Conservation (phyloP, 1,140 invertebrate species). For the Meloidogyne floridensis region DNA sequence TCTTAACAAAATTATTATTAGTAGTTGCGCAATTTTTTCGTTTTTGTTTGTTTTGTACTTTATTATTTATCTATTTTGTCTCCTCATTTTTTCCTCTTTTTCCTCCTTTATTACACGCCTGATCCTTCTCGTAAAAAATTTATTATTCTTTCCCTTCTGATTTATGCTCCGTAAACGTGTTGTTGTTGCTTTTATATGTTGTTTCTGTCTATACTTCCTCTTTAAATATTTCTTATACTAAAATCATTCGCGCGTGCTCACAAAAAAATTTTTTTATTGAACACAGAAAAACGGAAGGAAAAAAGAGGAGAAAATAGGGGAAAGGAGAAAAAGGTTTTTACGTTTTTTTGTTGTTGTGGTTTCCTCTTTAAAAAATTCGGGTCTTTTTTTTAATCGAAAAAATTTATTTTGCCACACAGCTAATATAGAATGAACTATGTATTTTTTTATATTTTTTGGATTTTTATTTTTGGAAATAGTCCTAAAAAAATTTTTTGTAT, state of each 20-base stretch:
- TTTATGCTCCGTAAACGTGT: conserved; percentile 1
- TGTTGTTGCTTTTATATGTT: background rate
- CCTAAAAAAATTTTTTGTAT: no score
- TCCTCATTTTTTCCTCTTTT: background rate
- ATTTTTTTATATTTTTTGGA: no score
- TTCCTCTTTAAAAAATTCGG: background rate
- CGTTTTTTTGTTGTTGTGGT: background rate
- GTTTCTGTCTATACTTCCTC: background rate
- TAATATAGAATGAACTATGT: no score
- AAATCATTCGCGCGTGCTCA: background rate
- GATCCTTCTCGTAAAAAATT: background rate
- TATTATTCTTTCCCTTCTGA: background rate
- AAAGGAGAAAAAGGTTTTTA: background rate
- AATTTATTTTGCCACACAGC: background rate
- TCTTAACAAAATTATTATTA: background rate
- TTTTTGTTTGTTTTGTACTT: conserved; percentile 11
- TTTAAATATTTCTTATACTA: background rate
- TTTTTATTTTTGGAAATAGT: no score
- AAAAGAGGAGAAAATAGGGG: background rate
- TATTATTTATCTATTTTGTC: background rate
- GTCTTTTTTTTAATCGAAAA: background rate
- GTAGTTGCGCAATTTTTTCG: background rate
- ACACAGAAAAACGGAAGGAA: background rate
- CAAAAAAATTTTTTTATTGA: no score
- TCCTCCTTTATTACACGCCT: background rate